Conservation (phyloP, 2,113 vertebrate species). For the Sus scrofa region T2T-Sscrofa CM000813.6:117954001-117954500, state of each 20-base stretch:
- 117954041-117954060: neutral
- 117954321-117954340: neutral
- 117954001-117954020: neutral
- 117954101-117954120: neutral
- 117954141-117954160: neutral
- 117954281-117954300: neutral
- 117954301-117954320: neutral
- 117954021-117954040: neutral
- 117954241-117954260: neutral
- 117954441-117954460: neutral
- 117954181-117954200: neutral
- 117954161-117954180: neutral
- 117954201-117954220: neutral
- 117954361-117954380: neutral
- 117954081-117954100: neutral
- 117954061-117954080: neutral
- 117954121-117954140: neutral
- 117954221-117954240: neutral
- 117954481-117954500: slow-evolving; percentile 1
- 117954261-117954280: neutral
- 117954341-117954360: neutral
- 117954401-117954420: neutral
- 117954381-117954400: neutral
- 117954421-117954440: neutral
- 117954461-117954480: neutral